Base-by-base conservation (phyloP, 2,113 vertebrate genomes). In the Montifringilla adamsi region DNA sequence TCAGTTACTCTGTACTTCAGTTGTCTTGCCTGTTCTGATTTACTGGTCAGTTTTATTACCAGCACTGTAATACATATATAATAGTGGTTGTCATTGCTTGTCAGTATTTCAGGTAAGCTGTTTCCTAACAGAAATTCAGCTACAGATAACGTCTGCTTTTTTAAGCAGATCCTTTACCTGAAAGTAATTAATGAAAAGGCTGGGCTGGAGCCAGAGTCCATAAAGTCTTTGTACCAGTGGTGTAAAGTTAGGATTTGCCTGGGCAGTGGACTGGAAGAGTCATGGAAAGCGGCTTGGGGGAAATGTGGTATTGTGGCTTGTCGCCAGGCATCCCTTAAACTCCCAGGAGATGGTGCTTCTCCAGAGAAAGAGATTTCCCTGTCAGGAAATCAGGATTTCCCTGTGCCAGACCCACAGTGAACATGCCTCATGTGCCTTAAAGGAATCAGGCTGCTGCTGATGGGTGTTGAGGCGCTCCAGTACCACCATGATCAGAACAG, bases 41-140 rank as follows among this genome's bases (percentile, higher is more conserved):
- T 85, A 93, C 62, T 26, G 80, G 92, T 79, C 94, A 86, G 27
- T 85, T 90, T 85, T 84, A 94, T 52, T 76, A 35, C 72, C 1
- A 2, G 30, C 80, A 50, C 24, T 86, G 46, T 69, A 85, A 84
- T 46, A 86, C 10, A 39, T 27, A 18, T 37, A 31, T 53, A 86
- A 90, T 5, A 60, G 60, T 49, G 26, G 23, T 23, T 88, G 64
- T 90, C 86, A 91, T 4, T 88, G 53, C 66, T 78, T 56, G 78
- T 87, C 87, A 89, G 60, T 43, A 7, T 83, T 58, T 78, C 26
- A 70, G 62, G 70, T 60, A 59, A 78, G 50, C 39, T 81, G n/a
- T 39, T 93, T 72, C 84, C 50, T 64, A 60, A 33, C 23, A 89
- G 49, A 63, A 74, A 24, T 68, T 27, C 50, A 28, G 74, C 59